These are phyloP conservation scores for Tubiluchus corallicola DNA, from an alignment of 2,888 invertebrate genomes.

Conservation along the genomic window DNA sequence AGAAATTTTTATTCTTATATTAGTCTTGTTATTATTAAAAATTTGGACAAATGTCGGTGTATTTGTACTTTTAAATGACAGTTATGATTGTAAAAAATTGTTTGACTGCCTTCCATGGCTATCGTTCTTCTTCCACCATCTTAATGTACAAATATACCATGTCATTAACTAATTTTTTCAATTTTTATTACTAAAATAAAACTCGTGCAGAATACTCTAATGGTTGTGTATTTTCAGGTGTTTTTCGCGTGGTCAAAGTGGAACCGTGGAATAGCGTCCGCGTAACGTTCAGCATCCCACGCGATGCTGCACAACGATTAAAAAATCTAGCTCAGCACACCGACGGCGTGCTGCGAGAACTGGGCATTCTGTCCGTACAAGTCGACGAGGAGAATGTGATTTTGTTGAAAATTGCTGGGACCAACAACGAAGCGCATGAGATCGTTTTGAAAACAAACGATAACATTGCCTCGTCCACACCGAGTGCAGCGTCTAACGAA, in stretches of 20 bases:
- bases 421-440: constrained; percentile 49
- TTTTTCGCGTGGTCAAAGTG: constrained; percentile 50
- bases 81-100: no score
- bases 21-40: no score
- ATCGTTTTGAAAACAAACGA: constrained; percentile 22
- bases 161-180: no score
- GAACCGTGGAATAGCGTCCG: constrained; percentile 98
- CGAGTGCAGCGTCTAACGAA: constrained; percentile 11
- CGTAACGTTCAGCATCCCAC: constrained; percentile 90
- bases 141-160: no score
- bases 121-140: no score
- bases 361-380: constrained; percentile 87
- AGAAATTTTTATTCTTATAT: no score
- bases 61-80: no score
- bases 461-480: constrained; percentile 9
- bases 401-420: constrained; percentile 42
- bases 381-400: constrained; percentile 41
- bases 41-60: no score
- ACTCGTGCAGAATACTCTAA: no score
- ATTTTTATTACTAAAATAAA: no score
- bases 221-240: constrained; percentile 22
- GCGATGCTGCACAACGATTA: constrained; percentile 77
- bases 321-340: constrained; percentile 79
- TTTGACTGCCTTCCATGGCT: no score
- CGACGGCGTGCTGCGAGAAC: constrained; percentile 63